A percentile compares a stretch with the other conserved stretches of the same genome.
These are phyloP conservation scores for Egretta garzetta DNA, from an alignment of 2,113 vertebrate genomes.

Conservation along the genomic window DNA sequence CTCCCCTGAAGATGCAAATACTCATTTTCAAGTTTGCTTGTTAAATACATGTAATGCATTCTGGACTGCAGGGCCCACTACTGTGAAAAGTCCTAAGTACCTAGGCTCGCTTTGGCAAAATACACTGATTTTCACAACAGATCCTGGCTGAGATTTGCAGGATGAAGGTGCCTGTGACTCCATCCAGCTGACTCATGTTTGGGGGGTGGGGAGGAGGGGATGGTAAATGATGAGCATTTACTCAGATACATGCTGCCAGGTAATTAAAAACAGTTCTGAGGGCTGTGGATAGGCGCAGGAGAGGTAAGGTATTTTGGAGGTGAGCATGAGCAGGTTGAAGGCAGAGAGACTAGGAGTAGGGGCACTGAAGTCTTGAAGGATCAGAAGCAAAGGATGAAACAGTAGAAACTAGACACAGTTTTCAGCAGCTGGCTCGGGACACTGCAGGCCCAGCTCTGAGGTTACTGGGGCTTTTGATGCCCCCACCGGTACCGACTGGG, in stretches of 20 bases:
- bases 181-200: not conserved
- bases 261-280: not conserved
- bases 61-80: not conserved
- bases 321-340: not conserved
- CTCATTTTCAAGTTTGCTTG: not conserved
- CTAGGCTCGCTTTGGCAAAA: not conserved
- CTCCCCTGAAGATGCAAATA: not conserved
- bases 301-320: not conserved
- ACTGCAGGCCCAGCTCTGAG: not conserved
- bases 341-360: not conserved
- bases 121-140: not conserved
- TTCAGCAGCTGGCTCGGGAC: not conserved
- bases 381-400: not conserved
- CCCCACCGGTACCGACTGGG: fast-evolving
- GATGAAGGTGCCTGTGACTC: not conserved
- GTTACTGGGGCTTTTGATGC: not conserved
- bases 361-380: not conserved
- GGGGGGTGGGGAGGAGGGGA: not conserved
- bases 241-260: not conserved
- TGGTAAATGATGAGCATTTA: not conserved
- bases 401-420: not conserved
- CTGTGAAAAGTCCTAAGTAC: not conserved
- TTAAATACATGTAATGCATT: not conserved
- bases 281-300: not conserved
- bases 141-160: not conserved